Percentiles rank a stretch among this genome's conserved stretches.
phyloP scores from a whole-genome alignment of 2,797 vertebrate genomes.

The Tympanoctomys barrerae region DNA sequence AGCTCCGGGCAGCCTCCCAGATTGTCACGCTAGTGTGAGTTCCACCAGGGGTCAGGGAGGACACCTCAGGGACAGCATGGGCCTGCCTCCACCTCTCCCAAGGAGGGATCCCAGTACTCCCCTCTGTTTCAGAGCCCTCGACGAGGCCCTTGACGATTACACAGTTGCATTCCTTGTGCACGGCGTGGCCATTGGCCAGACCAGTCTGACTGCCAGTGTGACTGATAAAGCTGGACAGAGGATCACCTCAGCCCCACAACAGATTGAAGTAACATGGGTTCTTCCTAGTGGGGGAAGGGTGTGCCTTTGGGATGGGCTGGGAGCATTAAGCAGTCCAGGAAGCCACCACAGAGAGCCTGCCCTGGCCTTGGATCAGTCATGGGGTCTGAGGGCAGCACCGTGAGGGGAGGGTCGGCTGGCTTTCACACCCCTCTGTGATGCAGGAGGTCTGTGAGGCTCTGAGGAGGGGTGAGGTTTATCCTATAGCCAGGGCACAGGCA shows the following conservation, averaged over 20 bases:
- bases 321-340: background rate
- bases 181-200: constrained; percentile 94
- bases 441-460: background rate
- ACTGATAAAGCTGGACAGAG: constrained; percentile 91
- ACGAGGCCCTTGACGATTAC: constrained; percentile 91
- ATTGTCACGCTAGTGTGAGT: constrained; percentile 95
- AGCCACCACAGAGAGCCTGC: background rate
- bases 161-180: constrained; percentile 93
- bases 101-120: background rate
- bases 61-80: rapidly evolving
- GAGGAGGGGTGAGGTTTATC: background rate
- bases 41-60: background rate
- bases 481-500: rapidly evolving
- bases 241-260: constrained; percentile 93
- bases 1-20: constrained; percentile 93
- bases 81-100: background rate
- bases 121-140: constrained; percentile 88
- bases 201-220: constrained; percentile 92
- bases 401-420: background rate
- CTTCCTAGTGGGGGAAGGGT: rapidly evolving
- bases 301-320: background rate
- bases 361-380: background rate
- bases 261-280: constrained; percentile 92
- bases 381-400: background rate
- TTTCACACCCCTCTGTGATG: background rate